Conservation (phyloP, 2,888 invertebrate species). For the Heliothis peltigera region DNA sequence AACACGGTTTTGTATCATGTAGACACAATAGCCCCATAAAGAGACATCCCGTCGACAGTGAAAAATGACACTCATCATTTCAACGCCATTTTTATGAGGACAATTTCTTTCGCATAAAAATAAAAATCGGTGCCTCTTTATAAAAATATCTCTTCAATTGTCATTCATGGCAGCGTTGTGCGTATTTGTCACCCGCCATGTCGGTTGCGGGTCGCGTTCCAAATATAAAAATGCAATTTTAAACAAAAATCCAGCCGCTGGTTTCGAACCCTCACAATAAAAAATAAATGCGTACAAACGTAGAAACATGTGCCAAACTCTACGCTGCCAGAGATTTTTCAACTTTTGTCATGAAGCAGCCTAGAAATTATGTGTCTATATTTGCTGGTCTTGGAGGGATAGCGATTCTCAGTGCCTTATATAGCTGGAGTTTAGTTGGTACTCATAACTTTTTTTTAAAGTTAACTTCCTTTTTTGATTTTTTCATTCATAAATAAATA, state of each 20-base stretch:
- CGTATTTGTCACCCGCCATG: slow-evolving; percentile 89
- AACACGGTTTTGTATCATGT: slow-evolving; percentile 75
- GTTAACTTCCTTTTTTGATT: too few species aligned
- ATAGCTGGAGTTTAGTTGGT: too few species aligned
- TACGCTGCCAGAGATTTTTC: slow-evolving; percentile 65
- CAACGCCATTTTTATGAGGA: slow-evolving; percentile 87
- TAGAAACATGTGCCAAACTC: slow-evolving; percentile 74
- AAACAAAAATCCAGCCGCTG: slow-evolving; percentile 84
- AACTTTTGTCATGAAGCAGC: slow-evolving; percentile 42
- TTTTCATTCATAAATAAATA: too few species aligned
- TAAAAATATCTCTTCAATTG: slow-evolving; percentile 89
- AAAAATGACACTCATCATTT: slow-evolving; percentile 89
- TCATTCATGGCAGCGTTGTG: slow-evolving; percentile 88
- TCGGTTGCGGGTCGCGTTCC: slow-evolving; percentile 85
- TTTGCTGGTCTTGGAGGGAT: too few species aligned
- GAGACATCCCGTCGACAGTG: slow-evolving; percentile 85
- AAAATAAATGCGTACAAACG: slow-evolving; percentile 83
- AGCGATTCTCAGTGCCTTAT: too few species aligned
- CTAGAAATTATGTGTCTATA: slow-evolving; percentile 1
- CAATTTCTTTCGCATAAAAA: slow-evolving; percentile 89
- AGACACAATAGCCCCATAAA: slow-evolving; percentile 86
- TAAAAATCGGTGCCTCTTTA: slow-evolving; percentile 86
- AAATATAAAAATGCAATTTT: slow-evolving; percentile 90
- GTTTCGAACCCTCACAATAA: slow-evolving; percentile 86
- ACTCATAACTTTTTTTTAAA: too few species aligned